Evolutionary conservation across 2,888 invertebrate species (phyloP), one percentile per base, ranked within the genome.

Genomic region (Frankliniella fusca): DNA sequence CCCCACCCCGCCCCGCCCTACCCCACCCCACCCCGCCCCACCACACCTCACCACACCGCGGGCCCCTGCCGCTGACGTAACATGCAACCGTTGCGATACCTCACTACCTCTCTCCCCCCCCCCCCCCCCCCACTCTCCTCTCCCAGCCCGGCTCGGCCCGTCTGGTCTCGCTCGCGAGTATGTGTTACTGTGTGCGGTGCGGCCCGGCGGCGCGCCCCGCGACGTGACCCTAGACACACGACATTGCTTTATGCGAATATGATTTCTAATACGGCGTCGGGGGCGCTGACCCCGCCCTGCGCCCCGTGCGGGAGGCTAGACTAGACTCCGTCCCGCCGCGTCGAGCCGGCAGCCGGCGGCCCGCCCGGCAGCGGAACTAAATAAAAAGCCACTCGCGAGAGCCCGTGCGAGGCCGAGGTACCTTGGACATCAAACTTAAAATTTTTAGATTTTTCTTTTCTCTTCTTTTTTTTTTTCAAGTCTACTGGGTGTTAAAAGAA

Each of bases 61-160:
- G 23, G 23, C 27, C 15, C 27, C 10, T 27, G 70, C 70, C 70
- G 70, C 70, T 76, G 70, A 76, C 70, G 70, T 76, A 76, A 76
- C 70, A 23, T 27, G 23, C 70, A 23, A 76, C 70, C 70, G 70
- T 76, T 76, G 70, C 70, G 70, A 76, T 76, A 76, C 70, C 27
- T 23, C 70, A 12, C 23, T 12, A 0, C 70, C 9, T 12, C 70
- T 27, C 70, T 27, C 70, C 0, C 70, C 27, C 27, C 70, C 23
- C 23, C 23, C 70, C 23, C 23, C 23, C 70, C 11, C 54, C 20
- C 54, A 18, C 54, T 54, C 54, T 54, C 70, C 61, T 61, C 61
- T 15, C 61, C 38, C 5, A 5, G 38, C 38, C 38, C 38, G 38
- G 3, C 38, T 5, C 38, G 38, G 38, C 38, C 5, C 3, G 38